These are phyloP conservation scores for Acrossocheilus wenchowensis DNA, from an alignment of 2,797 vertebrate species.

Conservation along the genomic window DNA sequence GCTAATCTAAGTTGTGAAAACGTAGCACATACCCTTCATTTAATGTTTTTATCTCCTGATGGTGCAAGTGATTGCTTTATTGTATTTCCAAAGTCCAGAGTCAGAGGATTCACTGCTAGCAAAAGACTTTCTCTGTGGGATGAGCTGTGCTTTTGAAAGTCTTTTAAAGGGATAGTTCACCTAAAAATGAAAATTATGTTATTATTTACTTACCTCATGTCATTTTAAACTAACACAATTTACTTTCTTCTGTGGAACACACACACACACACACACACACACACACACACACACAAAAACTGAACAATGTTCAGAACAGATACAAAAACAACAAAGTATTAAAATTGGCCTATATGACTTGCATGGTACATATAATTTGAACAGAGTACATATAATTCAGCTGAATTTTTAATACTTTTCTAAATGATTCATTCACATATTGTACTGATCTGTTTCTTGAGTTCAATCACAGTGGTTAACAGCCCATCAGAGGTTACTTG, in stretches of 20 bases:
- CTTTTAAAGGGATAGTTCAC: not conserved
- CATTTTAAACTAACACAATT: not conserved
- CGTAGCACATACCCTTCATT: slow-evolving; percentile 45
- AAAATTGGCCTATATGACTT: not conserved
- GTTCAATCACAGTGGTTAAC: too few relatives aligned
- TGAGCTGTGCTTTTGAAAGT: not conserved
- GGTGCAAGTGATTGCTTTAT: not conserved
- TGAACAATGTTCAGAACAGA: not conserved
- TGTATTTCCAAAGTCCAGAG: not conserved
- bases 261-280: not conserved
- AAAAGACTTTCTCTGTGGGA: not conserved
- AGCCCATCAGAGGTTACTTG: too few relatives aligned
- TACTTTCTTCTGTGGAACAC: not conserved
- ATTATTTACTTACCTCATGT: not conserved
- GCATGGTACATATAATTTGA: too few relatives aligned
- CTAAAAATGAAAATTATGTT: not conserved
- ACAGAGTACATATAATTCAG: too few relatives aligned
- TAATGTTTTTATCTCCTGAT: slow-evolving; percentile 1
- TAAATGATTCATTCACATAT: too few relatives aligned
- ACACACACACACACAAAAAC: too few relatives aligned
- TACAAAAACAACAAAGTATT: not conserved
- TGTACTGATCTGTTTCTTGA: too few relatives aligned
- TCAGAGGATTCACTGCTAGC: not conserved
- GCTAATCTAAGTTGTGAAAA: slow-evolving; percentile 29
- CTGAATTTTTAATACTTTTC: too few relatives aligned